Base-by-base conservation (phyloP, 2,888 invertebrate species). In the Altica lythri region DNA sequence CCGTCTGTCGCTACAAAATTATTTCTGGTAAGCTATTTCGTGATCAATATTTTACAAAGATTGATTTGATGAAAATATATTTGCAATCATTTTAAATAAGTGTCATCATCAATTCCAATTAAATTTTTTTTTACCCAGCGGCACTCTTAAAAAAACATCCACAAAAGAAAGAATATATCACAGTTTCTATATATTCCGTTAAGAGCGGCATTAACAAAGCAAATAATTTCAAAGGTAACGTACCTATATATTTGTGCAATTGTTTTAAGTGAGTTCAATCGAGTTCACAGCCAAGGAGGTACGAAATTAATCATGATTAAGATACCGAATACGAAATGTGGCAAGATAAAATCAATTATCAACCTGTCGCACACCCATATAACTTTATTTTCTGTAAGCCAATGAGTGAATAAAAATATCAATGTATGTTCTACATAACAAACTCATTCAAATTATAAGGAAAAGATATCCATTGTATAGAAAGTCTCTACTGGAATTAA, bases 281-380 rank as follows among this genome's bases (percentile, higher is more conserved):
- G 54, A 49, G 42, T 53, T 46, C 49, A 37, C 46, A 46, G n/a
- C 52, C 45, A 51, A 50, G 48, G 57, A 57, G 44, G 58, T 61
- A 61, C 63, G 59, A 61, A 59, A 61, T 59, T 63, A 61, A 40
- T 63, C 57, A 55, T 63, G 60, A 63, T 63, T 57, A 56, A 63
- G 62, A 63, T 63, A 63, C 53, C 52, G 59, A 57, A 61, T 56
- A 59, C 57, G 57, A 59, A 63, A 63, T 61, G 57, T 45, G 52
- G 43, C 48, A 22, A 59, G 61, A 63, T 63, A 55, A 44, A 60
- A 63, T 61, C 63, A 61, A 60, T 59, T 63, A 57, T 54, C 53
- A 51, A 44, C 48, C 56, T 40, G 43, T 55, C 46, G 45, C 48
- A 55, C 50, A 32, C 38, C 48, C 43, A 47, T 52, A 58, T 55